Evolutionary conservation across 2,113 vertebrate species (phyloP).

Genomic region (Channa maculata): DNA sequence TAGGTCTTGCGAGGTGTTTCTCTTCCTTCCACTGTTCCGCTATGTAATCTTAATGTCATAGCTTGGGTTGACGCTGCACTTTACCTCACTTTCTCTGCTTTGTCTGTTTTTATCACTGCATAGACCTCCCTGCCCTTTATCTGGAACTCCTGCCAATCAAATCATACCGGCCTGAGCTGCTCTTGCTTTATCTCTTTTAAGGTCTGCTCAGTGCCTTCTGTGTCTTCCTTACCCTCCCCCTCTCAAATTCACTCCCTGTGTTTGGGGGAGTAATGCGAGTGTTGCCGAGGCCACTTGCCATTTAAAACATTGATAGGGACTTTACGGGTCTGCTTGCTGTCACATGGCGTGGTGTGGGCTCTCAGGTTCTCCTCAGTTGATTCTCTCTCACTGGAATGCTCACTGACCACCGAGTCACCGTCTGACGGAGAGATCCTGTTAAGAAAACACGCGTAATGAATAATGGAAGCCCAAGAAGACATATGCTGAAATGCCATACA

Average conservation of each 20-base stretch:
- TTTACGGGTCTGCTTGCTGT: constrained; percentile 86
- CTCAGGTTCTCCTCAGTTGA: constrained; percentile 86
- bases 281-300: constrained; percentile 80
- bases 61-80: not conserved
- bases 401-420: constrained; percentile 91
- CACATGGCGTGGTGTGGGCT: constrained; percentile 74
- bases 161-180: not conserved
- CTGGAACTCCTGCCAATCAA: constrained; percentile 46
- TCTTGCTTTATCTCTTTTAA: constrained; percentile 45
- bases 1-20: constrained; percentile 31
- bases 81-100: not conserved
- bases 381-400: constrained; percentile 90
- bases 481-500: constrained; percentile 36
- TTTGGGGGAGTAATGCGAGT: constrained; percentile 37
- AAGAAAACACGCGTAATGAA: constrained; percentile 57
- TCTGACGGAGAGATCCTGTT: constrained; percentile 93
- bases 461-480: constrained; percentile 45
- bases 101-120: constrained; percentile 1
- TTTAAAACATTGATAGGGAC: constrained; percentile 84
- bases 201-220: constrained; percentile 21
- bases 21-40: constrained; percentile 9
- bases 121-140: constrained; percentile 4
- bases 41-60: not conserved
- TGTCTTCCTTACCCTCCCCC: constrained; percentile 20
- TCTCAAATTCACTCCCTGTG: constrained; percentile 1